Base-by-base conservation (phyloP, 2,888 invertebrate species). In the Leptogaster cylindrica region DNA sequence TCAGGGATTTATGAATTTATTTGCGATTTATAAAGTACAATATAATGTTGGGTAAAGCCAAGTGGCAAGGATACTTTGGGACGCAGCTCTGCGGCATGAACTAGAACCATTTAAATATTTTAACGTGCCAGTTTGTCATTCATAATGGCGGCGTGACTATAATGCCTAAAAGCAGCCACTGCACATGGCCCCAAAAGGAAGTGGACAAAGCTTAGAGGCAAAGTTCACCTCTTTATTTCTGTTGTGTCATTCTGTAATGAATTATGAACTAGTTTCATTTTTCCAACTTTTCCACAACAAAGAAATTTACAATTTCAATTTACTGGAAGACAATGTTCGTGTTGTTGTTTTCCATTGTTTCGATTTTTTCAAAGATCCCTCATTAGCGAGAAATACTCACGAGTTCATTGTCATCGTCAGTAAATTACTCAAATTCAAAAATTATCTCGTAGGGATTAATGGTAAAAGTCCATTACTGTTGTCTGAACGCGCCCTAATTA, bases 41-140 rank as follows among this genome's bases (percentile, higher is more conserved):
- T 27, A 12, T n/a, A 25, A 18, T 12, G 31, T 31, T 33, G 18
- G 16, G n/a, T n/a, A n/a, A n/a, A n/a, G n/a, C n/a, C n/a, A n/a
- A n/a, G n/a, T n/a, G 61, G 27, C 33, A 61, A 10, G 28, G 12
- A n/a, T 5, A 12, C 51, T 10, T 28, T 10, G 55, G 44, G 55
- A 3, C 55, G 39, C n/a, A 25, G 16, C 46, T 7, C 46, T 8
- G 20, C 39, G 20, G 23, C 31, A 55, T 12, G 55, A 61, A 44
- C 61, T 44, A 44, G 61, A 16, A 25, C 58, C 31, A 61, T 61
- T 61, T 61, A 61, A 61, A 61, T 61, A 61, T 61, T 61, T 61
- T 44, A 61, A 61, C 61, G 61, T 61, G 61, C 61, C 44, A 61
- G 61, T 61, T 61, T 44, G 61, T 61, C 61, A 61, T 61, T 61